Evolutionary conservation across 1,140 invertebrate species (phyloP).

Genomic region (Magallana angulata): DNA sequence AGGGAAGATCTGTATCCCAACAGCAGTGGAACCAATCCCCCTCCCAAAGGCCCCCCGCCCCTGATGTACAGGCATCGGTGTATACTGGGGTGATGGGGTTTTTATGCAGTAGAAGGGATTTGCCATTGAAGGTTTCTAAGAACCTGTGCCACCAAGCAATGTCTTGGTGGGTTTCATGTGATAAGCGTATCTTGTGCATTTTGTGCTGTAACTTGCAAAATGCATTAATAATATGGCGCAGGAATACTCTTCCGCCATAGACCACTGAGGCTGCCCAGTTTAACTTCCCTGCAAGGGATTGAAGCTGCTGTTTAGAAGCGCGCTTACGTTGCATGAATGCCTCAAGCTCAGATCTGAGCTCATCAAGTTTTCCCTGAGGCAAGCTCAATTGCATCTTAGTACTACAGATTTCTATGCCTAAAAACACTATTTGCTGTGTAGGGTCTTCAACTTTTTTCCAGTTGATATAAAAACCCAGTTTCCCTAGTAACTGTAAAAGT

Average conservation of each 20-base stretch:
- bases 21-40: conserved; percentile 30
- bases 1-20: neutral
- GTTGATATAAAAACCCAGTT: conserved; percentile 32
- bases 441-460: conserved; percentile 42
- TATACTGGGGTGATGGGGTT: conserved; percentile 13
- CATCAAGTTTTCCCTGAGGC: conserved; percentile 4
- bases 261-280: conserved; percentile 43
- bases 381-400: neutral
- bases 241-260: conserved; percentile 46
- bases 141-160: conserved; percentile 50
- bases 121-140: conserved; percentile 49
- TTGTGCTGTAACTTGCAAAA: neutral
- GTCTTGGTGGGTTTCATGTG: neutral
- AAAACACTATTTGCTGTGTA: conserved; percentile 25
- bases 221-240: conserved; percentile 43
- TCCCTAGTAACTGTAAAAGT: conserved; percentile 3
- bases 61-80: too few relatives aligned
- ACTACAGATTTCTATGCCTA: conserved; percentile 31
- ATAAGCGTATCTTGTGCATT: conserved; percentile 24
- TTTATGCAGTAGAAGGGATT: conserved; percentile 16
- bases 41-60: too few relatives aligned
- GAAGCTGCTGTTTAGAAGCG: conserved; percentile 41
- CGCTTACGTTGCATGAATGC: neutral
- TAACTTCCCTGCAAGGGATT: conserved; percentile 38
- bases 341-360: conserved; percentile 12